Percentiles rank a stretch among this genome's conserved stretches.
Evolutionary conservation across 2,797 vertebrate species (phyloP).

Genomic region (Siniperca scherzeri): DNA sequence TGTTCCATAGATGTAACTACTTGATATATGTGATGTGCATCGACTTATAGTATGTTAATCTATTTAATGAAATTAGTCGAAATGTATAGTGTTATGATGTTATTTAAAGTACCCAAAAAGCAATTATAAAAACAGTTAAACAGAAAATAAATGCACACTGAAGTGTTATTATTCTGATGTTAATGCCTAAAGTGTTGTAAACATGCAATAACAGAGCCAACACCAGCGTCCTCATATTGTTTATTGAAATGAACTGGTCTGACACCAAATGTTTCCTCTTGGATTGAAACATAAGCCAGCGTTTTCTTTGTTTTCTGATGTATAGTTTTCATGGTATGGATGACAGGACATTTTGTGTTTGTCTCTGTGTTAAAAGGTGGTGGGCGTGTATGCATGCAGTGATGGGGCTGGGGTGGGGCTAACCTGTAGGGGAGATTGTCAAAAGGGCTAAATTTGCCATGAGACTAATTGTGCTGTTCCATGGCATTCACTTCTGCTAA

Average conservation of each 20-base stretch:
- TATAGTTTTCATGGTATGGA: conserved; percentile 57
- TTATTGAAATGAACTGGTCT: conserved; percentile 57
- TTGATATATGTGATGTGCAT: conserved; percentile 27
- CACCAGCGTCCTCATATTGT: conserved; percentile 20
- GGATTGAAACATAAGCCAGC: conserved; percentile 77
- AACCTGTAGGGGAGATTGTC: conserved; percentile 79
- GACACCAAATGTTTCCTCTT: conserved; percentile 75
- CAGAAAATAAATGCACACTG: neutral
- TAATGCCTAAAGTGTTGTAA: conserved; percentile 20
- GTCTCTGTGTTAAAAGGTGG: conserved; percentile 50
- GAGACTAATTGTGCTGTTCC: conserved; percentile 80
- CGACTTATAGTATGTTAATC: neutral
- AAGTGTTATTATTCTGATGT: neutral
- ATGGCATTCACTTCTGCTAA: conserved; percentile 84
- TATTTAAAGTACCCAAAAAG: conserved; percentile 10
- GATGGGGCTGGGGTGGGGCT: conserved; percentile 22
- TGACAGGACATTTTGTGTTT: conserved; percentile 64
- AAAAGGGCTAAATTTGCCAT: conserved; percentile 80
- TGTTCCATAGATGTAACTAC: conserved; percentile 26
- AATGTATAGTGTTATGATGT: neutral
- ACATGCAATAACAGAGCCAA: conserved; percentile 11
- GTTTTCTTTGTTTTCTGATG: conserved; percentile 72
- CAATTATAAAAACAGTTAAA: neutral
- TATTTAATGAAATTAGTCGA: conserved; percentile 25
- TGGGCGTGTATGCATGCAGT: conserved; percentile 12